phyloP scores from a whole-genome alignment of 2,797 vertebrate species.

The Pseudopleuronectes americanus region DNA sequence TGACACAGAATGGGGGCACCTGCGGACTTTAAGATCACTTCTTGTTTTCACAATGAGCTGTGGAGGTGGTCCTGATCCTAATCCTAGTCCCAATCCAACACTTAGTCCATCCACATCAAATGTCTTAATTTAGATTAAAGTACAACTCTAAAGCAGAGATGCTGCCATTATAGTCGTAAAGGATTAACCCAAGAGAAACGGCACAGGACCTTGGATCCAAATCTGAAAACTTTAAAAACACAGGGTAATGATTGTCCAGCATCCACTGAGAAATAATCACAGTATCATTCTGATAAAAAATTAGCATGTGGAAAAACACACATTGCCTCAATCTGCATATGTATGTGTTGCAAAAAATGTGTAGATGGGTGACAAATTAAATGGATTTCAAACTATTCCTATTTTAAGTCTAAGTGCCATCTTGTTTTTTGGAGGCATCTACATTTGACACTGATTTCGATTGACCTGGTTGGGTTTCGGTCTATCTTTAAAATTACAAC shows the following conservation, averaged over 20 bases:
- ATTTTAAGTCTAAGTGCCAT: background rate
- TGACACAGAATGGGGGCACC: conserved; percentile 75
- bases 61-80: conserved; percentile 65
- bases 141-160: conserved; percentile 47
- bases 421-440: background rate
- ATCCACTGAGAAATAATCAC: conserved; percentile 4
- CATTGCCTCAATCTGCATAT: background rate
- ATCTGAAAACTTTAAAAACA: conserved; percentile 79
- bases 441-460: background rate
- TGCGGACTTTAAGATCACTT: conserved; percentile 76
- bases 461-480: too few relatives aligned
- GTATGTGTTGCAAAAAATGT: too few relatives aligned
- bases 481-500: background rate
- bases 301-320: background rate
- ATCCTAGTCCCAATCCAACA: conserved; percentile 67
- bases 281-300: too few relatives aligned
- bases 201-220: conserved; percentile 58
- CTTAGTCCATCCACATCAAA: conserved; percentile 67
- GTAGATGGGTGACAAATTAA: too few relatives aligned
- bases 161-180: conserved; percentile 59
- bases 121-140: conserved; percentile 70
- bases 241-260: conserved; percentile 56
- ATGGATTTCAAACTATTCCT: background rate
- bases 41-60: conserved; percentile 65
- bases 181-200: conserved; percentile 27